Conservation (phyloP, 2,113 vertebrate species). For the Mellivora capensis region DNA sequence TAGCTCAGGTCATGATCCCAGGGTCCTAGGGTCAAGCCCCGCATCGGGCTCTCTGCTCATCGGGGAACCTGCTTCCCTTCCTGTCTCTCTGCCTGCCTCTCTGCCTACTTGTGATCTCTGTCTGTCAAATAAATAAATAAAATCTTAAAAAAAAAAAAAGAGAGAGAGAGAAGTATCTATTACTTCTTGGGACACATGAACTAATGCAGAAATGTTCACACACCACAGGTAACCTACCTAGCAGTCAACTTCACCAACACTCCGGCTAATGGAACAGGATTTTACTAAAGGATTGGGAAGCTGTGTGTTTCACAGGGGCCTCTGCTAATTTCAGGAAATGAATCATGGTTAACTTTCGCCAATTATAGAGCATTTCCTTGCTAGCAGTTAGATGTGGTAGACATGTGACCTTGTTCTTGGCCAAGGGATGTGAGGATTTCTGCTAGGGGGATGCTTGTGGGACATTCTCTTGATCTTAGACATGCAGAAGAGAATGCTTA, state of each 20-base stretch:
- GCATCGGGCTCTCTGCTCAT: too few species aligned
- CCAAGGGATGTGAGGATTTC: background rate
- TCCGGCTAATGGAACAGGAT: background rate
- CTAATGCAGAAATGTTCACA: background rate
- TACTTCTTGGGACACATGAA: too few species aligned
- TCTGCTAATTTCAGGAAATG: background rate
- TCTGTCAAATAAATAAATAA: too few species aligned
- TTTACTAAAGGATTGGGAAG: background rate
- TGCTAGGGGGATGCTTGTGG: rapidly evolving
- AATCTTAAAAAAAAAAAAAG: too few species aligned
- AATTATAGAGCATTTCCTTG: background rate
- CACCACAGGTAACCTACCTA: too few species aligned
- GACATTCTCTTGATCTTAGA: background rate
- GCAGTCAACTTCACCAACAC: rapidly evolving
- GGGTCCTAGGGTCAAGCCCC: too few species aligned
- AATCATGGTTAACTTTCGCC: background rate
- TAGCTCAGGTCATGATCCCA: too few species aligned
- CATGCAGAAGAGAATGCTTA: background rate
- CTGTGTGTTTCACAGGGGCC: background rate
- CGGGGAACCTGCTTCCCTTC: too few species aligned
- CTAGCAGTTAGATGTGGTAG: background rate
- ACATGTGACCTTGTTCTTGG: background rate
- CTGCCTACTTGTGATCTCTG: too few species aligned
- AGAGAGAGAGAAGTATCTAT: background rate
- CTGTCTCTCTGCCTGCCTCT: too few species aligned